Conservation (phyloP, 2,113 vertebrate genomes). For the Calyptomena viridis region DNA sequence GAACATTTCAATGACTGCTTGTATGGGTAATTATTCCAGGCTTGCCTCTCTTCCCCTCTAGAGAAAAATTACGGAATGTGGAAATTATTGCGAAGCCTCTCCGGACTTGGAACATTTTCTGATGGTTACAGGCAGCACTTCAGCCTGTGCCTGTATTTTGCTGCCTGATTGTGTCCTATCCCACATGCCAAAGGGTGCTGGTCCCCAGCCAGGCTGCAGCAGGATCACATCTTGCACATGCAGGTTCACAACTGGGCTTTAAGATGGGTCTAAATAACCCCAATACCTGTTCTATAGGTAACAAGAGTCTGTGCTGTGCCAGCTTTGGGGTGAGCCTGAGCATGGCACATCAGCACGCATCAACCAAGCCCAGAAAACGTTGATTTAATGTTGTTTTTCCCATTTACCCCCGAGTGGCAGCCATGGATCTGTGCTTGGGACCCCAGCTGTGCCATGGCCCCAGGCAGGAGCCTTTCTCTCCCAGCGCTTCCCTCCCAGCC, state of each 20-base stretch:
- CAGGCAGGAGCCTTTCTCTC: background rate
- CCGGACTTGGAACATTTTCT: background rate
- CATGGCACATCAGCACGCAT: background rate
- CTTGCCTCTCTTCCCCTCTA: conserved; percentile 40
- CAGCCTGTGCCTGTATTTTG: background rate
- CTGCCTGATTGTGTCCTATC: background rate
- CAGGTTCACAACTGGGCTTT: background rate
- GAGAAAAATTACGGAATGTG: conserved; percentile 31
- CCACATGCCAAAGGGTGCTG: accelerated
- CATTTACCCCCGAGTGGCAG: background rate
- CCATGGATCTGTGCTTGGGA: accelerated
- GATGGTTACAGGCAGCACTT: background rate
- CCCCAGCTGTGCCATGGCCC: background rate
- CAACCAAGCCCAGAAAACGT: background rate
- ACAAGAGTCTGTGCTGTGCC: background rate
- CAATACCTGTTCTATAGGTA: background rate
- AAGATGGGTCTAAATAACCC: background rate
- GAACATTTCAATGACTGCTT: conserved; percentile 37
- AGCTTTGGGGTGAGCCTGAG: background rate
- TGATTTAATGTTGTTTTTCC: background rate
- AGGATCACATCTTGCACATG: background rate
- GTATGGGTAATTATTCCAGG: conserved; percentile 49
- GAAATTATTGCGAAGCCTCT: conserved; percentile 43
- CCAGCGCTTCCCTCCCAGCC: background rate
- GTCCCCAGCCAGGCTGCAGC: background rate